Percentiles rank a stretch among this genome's conserved stretches.
phyloP scores from a whole-genome alignment of 2,113 vertebrate genomes.

The Paradoxurus hermaphroditus region DNA sequence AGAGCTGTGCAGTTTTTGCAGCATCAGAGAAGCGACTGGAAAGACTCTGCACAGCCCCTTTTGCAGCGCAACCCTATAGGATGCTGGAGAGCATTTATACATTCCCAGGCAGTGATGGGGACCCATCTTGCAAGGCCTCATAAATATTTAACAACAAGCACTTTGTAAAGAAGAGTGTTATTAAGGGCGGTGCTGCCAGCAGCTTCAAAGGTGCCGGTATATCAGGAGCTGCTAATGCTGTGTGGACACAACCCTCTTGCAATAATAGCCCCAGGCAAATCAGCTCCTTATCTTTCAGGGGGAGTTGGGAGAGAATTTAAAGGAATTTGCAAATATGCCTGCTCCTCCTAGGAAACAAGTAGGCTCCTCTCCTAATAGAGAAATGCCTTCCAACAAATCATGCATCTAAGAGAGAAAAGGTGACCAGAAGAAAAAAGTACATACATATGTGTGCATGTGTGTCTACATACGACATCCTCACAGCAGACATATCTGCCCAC shows the following conservation, averaged over 20 bases:
- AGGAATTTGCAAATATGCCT: background rate
- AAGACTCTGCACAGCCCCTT: background rate
- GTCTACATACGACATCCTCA: background rate
- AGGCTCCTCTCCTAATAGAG: background rate
- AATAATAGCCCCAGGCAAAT: conserved; percentile 59
- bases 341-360: background rate
- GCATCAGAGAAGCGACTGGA: fast-evolving
- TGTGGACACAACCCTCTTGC: conserved; percentile 17
- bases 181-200: conserved; percentile 73
- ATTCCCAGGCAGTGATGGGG: background rate
- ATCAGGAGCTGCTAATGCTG: conserved; percentile 71
- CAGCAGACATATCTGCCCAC: background rate
- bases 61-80: background rate
- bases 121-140: conserved; percentile 66
- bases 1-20: background rate
- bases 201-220: conserved; percentile 71
- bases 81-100: background rate
- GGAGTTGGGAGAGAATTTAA: background rate
- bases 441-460: background rate
- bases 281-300: conserved; percentile 32
- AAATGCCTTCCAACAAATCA: conserved; percentile 30
- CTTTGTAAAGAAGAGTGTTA: conserved; percentile 81
- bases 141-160: conserved; percentile 83
- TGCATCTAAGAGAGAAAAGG: conserved; percentile 5
- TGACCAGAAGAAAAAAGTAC: background rate